Base-by-base conservation (phyloP, 2,888 invertebrate genomes). In the Embidobia sp. region DNA sequence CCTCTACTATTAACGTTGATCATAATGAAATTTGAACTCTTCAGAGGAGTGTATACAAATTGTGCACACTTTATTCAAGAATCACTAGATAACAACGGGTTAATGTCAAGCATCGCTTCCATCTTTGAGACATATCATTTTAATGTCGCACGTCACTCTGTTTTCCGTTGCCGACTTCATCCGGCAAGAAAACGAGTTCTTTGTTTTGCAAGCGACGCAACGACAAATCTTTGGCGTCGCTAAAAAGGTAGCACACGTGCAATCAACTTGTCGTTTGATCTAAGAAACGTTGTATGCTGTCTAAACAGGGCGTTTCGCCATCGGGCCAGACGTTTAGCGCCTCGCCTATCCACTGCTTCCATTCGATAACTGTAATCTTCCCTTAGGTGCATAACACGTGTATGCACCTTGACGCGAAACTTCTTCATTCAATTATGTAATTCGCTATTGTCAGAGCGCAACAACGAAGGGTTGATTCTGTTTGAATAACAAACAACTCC, bases 241-340 rank as follows among this genome's bases (percentile, higher is more conserved):
- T 11, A 27, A 73, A 73, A 57, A 64, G 51, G 33, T 44, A 33
- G 40, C 27, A 42, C 59, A 31, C 64, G 44, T 40, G 66, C 66
- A 74, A 74, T 67, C 66, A 75, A 55, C 40, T 35, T 35, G 57
- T 42, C 66, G 48, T 69, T 75, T 67, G 75, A 61, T 67, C 67
- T 42, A 33, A 64, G 64, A 51, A 66, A 73, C 18, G 46, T 49
- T 42, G 64, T 42, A 35, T 40, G 73, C 49, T 73, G 48, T 64
- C 46, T 67, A 74, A 66, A 59, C 66, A 51, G 16, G 15, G 8
- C 15, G 40, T 64, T 59, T 66, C 19, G 72, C 42, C 72, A 57
- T 53, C 44, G 51, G 59, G 35, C 61, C 29, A 63, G 57, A 48
- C 55, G 37, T 22, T 72, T 46, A 63, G 19, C 55, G 40, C 51